Conservation (phyloP, 2,888 invertebrate genomes). For the Arctia plantaginis region DNA sequence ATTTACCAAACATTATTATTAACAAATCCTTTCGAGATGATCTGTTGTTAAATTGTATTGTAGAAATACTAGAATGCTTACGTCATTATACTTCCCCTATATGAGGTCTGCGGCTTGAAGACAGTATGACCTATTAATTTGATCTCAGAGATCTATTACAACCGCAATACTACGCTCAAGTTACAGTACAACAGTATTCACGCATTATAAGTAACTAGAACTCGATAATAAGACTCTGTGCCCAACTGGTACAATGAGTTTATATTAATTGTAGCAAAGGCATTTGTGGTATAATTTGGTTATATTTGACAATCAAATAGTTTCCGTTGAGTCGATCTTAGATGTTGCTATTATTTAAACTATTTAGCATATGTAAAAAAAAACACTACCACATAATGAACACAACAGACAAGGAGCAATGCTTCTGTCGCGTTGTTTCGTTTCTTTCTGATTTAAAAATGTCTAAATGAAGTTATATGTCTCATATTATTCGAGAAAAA, state of each 20-base stretch:
- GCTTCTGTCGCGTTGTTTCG: not conserved
- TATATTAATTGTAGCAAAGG: slow-evolving; percentile 19
- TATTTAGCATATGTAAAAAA: not conserved
- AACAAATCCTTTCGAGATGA: not conserved
- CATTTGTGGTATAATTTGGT: slow-evolving; percentile 3
- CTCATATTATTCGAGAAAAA: slow-evolving; percentile 53
- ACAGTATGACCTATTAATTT: slow-evolving; percentile 38
- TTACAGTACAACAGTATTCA: slow-evolving; percentile 34
- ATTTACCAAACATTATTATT: not conserved
- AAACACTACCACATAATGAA: not conserved
- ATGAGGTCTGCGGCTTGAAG: not conserved
- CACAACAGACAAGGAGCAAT: not conserved
- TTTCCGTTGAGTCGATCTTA: slow-evolving; percentile 1
- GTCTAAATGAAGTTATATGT: slow-evolving; percentile 48
- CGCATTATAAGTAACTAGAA: slow-evolving; percentile 10
- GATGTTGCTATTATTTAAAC: not conserved
- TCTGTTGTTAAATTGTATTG: not conserved
- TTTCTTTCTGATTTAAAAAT: slow-evolving; percentile 17
- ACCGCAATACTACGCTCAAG: slow-evolving; percentile 34
- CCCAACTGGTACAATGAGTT: slow-evolving; percentile 27
- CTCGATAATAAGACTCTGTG: slow-evolving; percentile 23
- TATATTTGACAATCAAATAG: slow-evolving; percentile 18
- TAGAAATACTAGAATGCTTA: not conserved
- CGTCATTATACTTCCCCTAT: not conserved
- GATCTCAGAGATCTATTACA: slow-evolving; percentile 26